A percentile compares a stretch with the other conserved stretches of the same genome.
Conservation (phyloP, 2,797 vertebrate genomes). For the Poecilia velifera region DNA sequence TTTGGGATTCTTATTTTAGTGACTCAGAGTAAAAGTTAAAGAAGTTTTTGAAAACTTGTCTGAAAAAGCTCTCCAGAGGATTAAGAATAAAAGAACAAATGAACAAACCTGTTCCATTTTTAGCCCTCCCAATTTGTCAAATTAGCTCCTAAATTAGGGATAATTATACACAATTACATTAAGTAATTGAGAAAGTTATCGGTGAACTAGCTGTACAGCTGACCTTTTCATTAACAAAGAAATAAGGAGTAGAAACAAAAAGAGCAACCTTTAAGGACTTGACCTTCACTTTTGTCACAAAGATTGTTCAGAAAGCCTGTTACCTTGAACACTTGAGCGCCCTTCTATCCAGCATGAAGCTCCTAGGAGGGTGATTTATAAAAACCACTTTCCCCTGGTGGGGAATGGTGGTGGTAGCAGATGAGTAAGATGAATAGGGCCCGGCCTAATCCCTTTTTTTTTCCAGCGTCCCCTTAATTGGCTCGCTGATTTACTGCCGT, state of each 20-base stretch:
- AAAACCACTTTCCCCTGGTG: slow-evolving; percentile 52
- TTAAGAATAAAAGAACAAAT: slow-evolving; percentile 4
- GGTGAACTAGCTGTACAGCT: slow-evolving; percentile 3
- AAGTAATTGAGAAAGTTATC: neutral
- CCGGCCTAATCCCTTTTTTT: slow-evolving; percentile 75
- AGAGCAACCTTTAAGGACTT: slow-evolving; percentile 34
- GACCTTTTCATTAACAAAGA: slow-evolving; percentile 4
- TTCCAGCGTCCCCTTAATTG: slow-evolving; percentile 77
- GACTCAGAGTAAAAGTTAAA: slow-evolving; percentile 7
- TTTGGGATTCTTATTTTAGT: slow-evolving; percentile 16
- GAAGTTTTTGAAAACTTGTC: slow-evolving; percentile 13
- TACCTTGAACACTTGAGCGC: slow-evolving; percentile 40
- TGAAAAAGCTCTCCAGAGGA: neutral
- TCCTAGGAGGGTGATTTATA: slow-evolving; percentile 65
- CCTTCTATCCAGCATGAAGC: slow-evolving; percentile 35
- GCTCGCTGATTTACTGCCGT: slow-evolving; percentile 68
- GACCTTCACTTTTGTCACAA: slow-evolving; percentile 52
- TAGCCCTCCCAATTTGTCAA: neutral
- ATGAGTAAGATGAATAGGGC: slow-evolving; percentile 66
- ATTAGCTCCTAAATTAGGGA: slow-evolving; percentile 4
- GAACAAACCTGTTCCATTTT: neutral
- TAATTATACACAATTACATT: slow-evolving; percentile 5
- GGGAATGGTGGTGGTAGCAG: slow-evolving; percentile 47
- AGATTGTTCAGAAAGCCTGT: slow-evolving; percentile 39
- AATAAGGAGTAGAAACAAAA: slow-evolving; percentile 26